phyloP scores from a whole-genome alignment of 2,113 vertebrate genomes.

The Prietella phreatophila region DNA sequence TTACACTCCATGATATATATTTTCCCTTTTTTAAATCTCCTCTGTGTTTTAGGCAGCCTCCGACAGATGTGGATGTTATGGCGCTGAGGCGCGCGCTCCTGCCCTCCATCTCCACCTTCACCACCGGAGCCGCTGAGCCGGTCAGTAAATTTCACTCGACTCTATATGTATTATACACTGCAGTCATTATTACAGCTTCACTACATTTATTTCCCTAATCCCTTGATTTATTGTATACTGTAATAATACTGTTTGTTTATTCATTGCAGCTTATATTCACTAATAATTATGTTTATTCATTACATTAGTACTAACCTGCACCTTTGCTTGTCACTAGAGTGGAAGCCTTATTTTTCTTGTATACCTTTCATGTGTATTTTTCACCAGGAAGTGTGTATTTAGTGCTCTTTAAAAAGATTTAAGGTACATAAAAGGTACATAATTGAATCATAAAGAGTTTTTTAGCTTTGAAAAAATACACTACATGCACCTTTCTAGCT shows the following conservation, averaged over 20 bases:
- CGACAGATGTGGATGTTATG: slow-evolving; percentile 87
- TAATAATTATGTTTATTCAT: not conserved
- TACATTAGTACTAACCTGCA: not conserved
- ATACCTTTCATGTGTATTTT: not conserved
- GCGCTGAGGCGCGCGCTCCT: slow-evolving; percentile 89
- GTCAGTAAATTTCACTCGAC: not conserved
- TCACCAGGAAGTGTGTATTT: not conserved
- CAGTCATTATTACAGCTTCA: not conserved
- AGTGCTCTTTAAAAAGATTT: no score
- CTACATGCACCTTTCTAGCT: not conserved
- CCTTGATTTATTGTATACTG: not conserved
- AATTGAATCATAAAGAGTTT: not conserved
- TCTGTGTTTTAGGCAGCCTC: slow-evolving; percentile 81
- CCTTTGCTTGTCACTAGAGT: not conserved
- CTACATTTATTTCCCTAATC: not conserved
- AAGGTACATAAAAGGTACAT: not conserved
- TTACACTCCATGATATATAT: no score
- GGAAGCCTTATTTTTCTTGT: not conserved
- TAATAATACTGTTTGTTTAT: not conserved
- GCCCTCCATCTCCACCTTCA: slow-evolving; percentile 90
- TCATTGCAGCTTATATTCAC: not conserved
- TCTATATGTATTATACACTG: not conserved
- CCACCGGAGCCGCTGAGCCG: slow-evolving; percentile 71
- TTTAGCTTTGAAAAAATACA: not conserved
- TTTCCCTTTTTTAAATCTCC: not conserved